Percentiles rank a stretch among this genome's conserved stretches.
These are phyloP conservation scores for Drosophila jambulina DNA, from an alignment of 1,140 invertebrate species.

Conservation along the genomic window DNA sequence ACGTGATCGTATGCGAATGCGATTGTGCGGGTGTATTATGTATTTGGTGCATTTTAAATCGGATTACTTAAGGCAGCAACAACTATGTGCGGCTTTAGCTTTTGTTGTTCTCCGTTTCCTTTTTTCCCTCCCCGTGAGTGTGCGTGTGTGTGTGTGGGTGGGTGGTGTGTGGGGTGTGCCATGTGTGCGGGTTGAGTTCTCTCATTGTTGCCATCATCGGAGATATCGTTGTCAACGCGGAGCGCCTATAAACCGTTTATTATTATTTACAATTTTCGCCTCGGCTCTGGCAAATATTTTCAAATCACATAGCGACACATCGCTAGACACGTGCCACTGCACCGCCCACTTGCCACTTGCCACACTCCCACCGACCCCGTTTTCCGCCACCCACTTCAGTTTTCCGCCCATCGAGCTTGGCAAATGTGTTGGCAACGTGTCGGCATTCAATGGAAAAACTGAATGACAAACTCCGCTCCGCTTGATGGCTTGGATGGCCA, in stretches of 20 bases:
- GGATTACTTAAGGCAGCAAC: constrained; percentile 79
- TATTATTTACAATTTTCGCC: constrained; percentile 71
- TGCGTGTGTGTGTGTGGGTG: not conserved
- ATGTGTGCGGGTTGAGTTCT: constrained; percentile 33
- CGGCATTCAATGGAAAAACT: constrained; percentile 32
- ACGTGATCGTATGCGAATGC: constrained; percentile 79
- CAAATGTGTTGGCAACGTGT: constrained; percentile 66
- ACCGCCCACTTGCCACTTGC: constrained; percentile 4
- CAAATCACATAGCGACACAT: constrained; percentile 51
- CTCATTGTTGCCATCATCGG: constrained; percentile 48
- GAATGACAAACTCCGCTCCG: constrained; percentile 31
- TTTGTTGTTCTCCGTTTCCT: constrained; percentile 39
- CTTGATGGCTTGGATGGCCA: constrained; percentile 24
- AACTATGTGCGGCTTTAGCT: constrained; percentile 63
- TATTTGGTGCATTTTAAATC: constrained; percentile 81
- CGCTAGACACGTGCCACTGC: constrained; percentile 73
- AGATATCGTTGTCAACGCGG: constrained; percentile 42
- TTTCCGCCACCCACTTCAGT: constrained; percentile 5
- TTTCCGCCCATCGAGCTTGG: constrained; percentile 27
- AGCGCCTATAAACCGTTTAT: constrained; percentile 70
- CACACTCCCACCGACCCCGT: not conserved
- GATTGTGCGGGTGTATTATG: constrained; percentile 77
- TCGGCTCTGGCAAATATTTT: constrained; percentile 57
- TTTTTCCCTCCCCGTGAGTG: not conserved
- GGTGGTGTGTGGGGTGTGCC: not conserved